Evolutionary conservation across 2,113 vertebrate genomes (phyloP).

Genomic region (Cryptomyrus ogoouensis): DNA sequence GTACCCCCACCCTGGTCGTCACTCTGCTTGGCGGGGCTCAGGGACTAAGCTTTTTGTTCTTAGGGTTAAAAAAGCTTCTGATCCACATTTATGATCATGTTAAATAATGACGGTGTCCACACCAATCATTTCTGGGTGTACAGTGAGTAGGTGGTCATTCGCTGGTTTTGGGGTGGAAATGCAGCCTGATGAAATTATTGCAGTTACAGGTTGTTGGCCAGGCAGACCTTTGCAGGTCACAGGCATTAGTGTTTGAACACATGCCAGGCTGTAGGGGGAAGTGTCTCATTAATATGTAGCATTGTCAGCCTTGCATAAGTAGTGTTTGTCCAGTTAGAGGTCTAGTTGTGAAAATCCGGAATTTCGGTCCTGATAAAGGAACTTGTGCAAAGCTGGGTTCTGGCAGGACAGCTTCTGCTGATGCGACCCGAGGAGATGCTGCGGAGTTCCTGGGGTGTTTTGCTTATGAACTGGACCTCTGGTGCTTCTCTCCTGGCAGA

Average conservation of each 20-base stretch:
- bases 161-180: neutral
- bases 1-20: neutral
- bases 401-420: too few species aligned
- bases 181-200: neutral
- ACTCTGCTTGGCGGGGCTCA: neutral
- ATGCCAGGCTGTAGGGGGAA: neutral
- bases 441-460: neutral
- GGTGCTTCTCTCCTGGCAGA: neutral
- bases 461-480: neutral
- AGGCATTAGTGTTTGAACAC: neutral
- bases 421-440: neutral
- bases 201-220: neutral
- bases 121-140: neutral
- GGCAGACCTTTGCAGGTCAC: neutral
- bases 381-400: neutral
- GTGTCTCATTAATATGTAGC: neutral
- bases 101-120: neutral
- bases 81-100: neutral
- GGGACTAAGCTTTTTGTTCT: neutral
- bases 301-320: neutral
- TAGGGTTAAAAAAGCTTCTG: neutral
- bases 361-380: neutral
- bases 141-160: neutral
- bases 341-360: neutral
- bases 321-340: neutral